Conservation (phyloP, 2,797 vertebrate genomes). For the Clamator glandarius region DNA sequence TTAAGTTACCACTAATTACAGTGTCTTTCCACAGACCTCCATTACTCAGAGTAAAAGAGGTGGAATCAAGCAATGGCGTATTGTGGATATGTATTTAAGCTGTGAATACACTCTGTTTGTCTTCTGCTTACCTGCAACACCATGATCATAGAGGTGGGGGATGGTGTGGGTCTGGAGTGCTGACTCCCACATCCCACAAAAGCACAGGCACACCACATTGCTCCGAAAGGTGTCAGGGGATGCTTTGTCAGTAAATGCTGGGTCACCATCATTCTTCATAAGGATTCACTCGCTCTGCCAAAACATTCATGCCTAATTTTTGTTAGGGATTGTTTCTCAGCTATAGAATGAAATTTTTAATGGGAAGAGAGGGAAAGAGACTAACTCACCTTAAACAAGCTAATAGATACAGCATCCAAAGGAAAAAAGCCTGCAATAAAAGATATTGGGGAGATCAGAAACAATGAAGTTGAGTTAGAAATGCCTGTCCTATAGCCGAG, state of each 20-base stretch:
- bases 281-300: background rate
- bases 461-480: background rate
- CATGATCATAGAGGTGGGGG: too few species aligned
- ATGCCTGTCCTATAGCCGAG: background rate
- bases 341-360: background rate
- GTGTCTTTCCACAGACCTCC: background rate
- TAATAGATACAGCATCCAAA: background rate
- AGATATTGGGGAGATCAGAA: background rate
- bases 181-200: background rate
- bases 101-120: background rate
- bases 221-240: background rate
- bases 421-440: background rate
- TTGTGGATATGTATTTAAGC: background rate
- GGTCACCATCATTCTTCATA: background rate
- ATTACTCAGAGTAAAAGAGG: background rate
- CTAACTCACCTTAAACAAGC: background rate
- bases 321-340: background rate
- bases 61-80: background rate
- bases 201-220: background rate
- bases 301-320: background rate
- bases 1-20: background rate
- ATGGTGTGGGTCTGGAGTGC: background rate
- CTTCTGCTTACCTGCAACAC: background rate
- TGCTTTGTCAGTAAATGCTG: background rate
- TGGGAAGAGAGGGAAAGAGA: background rate